Conservation (phyloP, 2,888 invertebrate species). For the Corbicula japonica region DNA sequence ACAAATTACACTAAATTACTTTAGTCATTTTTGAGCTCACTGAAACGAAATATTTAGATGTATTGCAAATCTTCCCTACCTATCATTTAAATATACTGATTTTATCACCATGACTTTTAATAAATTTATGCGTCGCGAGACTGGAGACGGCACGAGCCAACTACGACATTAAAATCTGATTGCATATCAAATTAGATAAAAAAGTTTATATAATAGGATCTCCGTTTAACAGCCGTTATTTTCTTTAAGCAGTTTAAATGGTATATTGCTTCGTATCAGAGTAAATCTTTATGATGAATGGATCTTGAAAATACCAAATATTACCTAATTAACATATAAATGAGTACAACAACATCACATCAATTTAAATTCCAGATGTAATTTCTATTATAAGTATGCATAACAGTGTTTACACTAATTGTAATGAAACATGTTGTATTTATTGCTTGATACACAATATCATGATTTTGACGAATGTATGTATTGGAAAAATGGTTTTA, state of each 20-base stretch:
- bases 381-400: no score
- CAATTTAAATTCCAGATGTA: no score
- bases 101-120: conserved; percentile 40
- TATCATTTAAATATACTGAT: conserved; percentile 31
- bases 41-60: conserved; percentile 30
- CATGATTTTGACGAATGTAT: no score
- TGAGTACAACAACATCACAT: no score
- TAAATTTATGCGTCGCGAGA: conserved; percentile 29
- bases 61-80: conserved; percentile 37
- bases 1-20: conserved; percentile 35
- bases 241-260: conserved; percentile 11
- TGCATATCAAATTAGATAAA: conserved; percentile 33
- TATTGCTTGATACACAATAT: no score
- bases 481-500: no score
- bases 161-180: conserved; percentile 11
- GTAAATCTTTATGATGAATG: not conserved
- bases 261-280: conserved; percentile 3
- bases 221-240: conserved; percentile 27
- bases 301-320: conserved; percentile 27
- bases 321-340: conserved; percentile 44
- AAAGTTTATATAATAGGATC: conserved; percentile 5
- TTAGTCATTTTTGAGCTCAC: conserved; percentile 18
- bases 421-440: no score
- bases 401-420: no score
- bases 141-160: conserved; percentile 49